These are phyloP conservation scores for Melanotaenia pygmaea DNA, from an alignment of 2,797 vertebrate species.

Conservation along the genomic window DNA sequence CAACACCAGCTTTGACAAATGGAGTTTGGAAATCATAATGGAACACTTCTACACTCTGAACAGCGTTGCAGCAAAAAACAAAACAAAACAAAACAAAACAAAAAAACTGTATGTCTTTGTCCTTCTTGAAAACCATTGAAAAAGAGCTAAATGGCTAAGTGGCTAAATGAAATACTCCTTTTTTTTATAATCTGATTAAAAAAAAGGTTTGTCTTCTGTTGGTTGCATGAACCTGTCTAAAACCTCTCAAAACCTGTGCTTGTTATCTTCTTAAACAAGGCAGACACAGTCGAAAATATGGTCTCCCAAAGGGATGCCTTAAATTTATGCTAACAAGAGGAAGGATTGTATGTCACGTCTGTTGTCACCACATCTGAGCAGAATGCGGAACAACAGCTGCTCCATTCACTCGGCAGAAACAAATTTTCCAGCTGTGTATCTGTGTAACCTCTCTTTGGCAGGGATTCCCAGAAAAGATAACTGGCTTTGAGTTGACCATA, in stretches of 20 bases:
- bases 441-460: neutral
- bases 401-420: constrained; percentile 17
- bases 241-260: neutral
- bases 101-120: no score
- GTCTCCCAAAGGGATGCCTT: constrained; percentile 26
- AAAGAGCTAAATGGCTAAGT: no score
- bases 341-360: constrained; percentile 23
- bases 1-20: neutral
- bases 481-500: constrained; percentile 23
- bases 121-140: no score
- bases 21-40: neutral
- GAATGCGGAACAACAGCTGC: constrained; percentile 42
- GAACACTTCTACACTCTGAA: neutral
- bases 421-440: neutral
- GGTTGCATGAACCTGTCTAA: neutral
- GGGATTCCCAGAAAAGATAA: constrained; percentile 45
- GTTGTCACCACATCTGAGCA: constrained; percentile 38
- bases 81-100: no score
- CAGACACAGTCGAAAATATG: constrained; percentile 15
- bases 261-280: constrained; percentile 9
- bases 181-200: no score
- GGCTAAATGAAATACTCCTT: no score
- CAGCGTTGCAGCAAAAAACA: neutral
- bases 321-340: constrained; percentile 51
- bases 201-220: no score